phyloP scores from a whole-genome alignment of 2,888 invertebrate species.

The Lycocerus yunnanus region DNA sequence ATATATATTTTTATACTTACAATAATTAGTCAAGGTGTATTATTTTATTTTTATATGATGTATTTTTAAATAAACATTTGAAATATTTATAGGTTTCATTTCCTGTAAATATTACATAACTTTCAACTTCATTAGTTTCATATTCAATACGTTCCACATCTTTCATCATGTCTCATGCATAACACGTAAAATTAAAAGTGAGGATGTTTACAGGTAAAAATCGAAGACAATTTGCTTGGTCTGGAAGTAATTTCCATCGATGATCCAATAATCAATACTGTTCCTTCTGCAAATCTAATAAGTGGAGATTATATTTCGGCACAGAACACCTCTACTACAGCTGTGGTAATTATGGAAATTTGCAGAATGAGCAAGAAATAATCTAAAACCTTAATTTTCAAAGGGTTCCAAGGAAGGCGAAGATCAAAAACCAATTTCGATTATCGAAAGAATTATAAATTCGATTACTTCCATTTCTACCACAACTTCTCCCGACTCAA shows the following conservation, averaged over 20 bases:
- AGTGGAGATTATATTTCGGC: constrained; percentile 45
- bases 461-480: constrained; percentile 53
- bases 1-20: not conserved
- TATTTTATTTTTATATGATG: constrained; percentile 26
- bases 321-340: constrained; percentile 16
- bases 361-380: not conserved
- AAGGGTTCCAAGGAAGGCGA: constrained; percentile 31
- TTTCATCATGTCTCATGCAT: not conserved
- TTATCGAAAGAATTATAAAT: constrained; percentile 55
- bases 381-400: constrained; percentile 12
- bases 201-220: constrained; percentile 27
- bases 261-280: constrained; percentile 50
- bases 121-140: not conserved
- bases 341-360: constrained; percentile 30
- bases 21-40: constrained; percentile 26
- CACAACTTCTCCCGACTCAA: constrained; percentile 38
- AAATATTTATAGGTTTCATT: constrained; percentile 15
- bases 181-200: constrained; percentile 11
- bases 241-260: constrained; percentile 54
- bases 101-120: constrained; percentile 16
- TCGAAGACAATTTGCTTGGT: constrained; percentile 37
- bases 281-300: constrained; percentile 53
- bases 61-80: constrained; percentile 25
- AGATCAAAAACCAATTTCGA: constrained; percentile 46
- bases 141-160: not conserved